These are phyloP conservation scores for Melieria picta DNA, from an alignment of 2,888 invertebrate species.

Conservation along the genomic window DNA sequence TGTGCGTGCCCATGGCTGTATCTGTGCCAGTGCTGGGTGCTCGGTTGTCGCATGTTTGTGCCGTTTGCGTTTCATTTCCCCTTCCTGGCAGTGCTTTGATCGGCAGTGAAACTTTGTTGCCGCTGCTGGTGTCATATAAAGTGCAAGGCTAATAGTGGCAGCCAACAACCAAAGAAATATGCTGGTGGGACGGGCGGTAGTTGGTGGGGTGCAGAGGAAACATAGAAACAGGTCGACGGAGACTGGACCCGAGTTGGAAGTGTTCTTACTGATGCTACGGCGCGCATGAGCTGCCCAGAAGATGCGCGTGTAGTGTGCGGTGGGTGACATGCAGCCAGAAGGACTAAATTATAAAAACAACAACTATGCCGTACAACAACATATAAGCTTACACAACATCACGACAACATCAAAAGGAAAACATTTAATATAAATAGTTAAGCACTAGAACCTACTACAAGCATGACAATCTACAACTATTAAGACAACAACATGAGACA, in stretches of 20 bases:
- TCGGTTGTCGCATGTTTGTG: too few relatives aligned
- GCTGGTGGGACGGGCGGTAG: neutral
- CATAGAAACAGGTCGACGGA: neutral
- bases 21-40: neutral
- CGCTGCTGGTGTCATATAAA: constrained; percentile 11
- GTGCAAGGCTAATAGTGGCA: constrained; percentile 12
- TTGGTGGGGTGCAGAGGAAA: neutral
- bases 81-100: neutral
- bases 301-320: too few relatives aligned
- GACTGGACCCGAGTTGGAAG: neutral
- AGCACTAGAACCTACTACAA: too few relatives aligned
- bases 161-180: neutral
- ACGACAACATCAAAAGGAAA: too few relatives aligned
- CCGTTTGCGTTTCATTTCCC: neutral
- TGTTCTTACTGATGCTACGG: neutral
- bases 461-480: too few relatives aligned
- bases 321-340: neutral
- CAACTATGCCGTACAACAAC: too few relatives aligned
- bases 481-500: too few relatives aligned
- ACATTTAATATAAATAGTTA: too few relatives aligned
- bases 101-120: too few relatives aligned
- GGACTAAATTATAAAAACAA: neutral
- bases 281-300: too few relatives aligned
- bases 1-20: constrained; percentile 16
- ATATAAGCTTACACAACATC: too few relatives aligned